Evolutionary conservation across 1,140 invertebrate genomes (phyloP), one percentile per base, ranked within the genome.

Genomic region (Drosophila miranda): DNA sequence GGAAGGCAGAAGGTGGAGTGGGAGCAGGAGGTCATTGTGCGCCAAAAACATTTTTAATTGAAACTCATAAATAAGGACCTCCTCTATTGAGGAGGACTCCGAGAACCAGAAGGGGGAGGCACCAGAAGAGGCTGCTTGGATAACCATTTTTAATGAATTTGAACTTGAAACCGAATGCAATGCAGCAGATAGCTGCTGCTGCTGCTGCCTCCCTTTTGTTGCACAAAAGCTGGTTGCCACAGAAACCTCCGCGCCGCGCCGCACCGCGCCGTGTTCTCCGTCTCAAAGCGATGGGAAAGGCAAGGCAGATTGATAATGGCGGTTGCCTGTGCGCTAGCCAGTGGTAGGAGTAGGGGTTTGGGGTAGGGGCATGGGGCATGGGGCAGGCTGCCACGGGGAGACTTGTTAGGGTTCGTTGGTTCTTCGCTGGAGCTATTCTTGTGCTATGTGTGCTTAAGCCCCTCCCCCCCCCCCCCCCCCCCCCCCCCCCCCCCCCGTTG

Each of bases 41-140:
- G 2, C 9, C 41, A 76, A 74, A 52, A 75, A 73, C 71, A 82
- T 82, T 87, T 87, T 87, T 78, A 87, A 87, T 87, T 87, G 83
- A 87, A 87, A 87, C 66, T 82, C 82, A 87, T 87, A 87, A 87
- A 87, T 87, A 75, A 78, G 66, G 56, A 61, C 53, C 56, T 50
- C 57, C 44, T 54, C 13, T n/a, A 9, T 55, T 55, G 38, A 9
- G 19, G 19, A 41, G 38, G 52, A 14, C 7, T 41, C 7, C 9
- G 11, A 45, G 46, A 5, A n/a, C 3, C 14, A 46, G 19, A 2
- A 1, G 11, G 34, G 9, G 16, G 26, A 23, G 43, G 2, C 13
- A 6, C 9, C 6, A 21, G 21, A 43, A 44, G 9, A 1, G 13
- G 13, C 9, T 48, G n/a, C 28, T 21, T 26, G 30, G 21, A 51